These are phyloP conservation scores for Camelus dromedarius DNA, from an alignment of 2,113 vertebrate species.

Conservation along the genomic window DNA sequence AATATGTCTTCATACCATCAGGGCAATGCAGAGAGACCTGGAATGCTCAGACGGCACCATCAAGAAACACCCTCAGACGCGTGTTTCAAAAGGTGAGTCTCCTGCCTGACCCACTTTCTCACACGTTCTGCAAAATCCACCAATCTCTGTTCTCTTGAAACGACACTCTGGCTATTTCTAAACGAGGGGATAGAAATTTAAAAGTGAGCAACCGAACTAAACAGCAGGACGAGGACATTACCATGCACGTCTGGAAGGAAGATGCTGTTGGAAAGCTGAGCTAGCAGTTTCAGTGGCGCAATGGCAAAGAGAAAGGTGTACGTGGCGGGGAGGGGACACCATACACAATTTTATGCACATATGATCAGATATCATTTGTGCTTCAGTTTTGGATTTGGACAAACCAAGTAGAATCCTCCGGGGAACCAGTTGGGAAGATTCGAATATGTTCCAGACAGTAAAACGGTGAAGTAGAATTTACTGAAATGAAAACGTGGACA, in stretches of 20 bases:
- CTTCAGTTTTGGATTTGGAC: neutral
- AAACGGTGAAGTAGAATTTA: neutral
- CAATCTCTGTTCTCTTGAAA: neutral
- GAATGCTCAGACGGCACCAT: accelerated
- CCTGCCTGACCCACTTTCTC: accelerated
- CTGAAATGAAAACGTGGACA: neutral
- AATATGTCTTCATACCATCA: neutral
- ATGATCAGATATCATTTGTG: neutral
- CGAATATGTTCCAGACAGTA: too few relatives aligned
- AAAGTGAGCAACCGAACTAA: neutral
- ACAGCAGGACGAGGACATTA: neutral
- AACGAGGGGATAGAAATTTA: neutral
- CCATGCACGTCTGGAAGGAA: neutral
- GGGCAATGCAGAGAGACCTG: accelerated
- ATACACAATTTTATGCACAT: neutral
- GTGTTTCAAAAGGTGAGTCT: neutral
- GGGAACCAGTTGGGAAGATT: neutral
- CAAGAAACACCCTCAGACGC: neutral
- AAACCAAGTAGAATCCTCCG: neutral
- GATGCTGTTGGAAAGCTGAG: too few relatives aligned
- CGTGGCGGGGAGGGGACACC: too few relatives aligned
- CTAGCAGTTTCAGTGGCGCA: neutral
- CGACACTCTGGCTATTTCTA: neutral
- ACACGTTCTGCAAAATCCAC: neutral
- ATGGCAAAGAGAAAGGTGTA: neutral